Evolutionary conservation across 1,140 invertebrate species (phyloP), one percentile per base, ranked within the genome.

Genomic region (Ylistrum balloti): DNA sequence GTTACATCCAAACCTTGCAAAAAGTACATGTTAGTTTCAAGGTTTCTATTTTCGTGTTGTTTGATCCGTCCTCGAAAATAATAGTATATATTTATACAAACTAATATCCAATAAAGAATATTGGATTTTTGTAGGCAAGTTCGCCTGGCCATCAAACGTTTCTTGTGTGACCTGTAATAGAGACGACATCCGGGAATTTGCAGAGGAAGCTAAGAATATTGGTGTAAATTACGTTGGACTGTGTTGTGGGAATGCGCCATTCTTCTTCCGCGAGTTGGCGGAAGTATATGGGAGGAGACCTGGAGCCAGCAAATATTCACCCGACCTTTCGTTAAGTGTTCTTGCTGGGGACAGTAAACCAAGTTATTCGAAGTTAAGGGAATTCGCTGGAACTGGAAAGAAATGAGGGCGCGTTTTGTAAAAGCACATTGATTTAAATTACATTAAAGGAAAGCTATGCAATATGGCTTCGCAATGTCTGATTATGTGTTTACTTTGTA

Each of bases 211-310:
- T 1, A 92, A 92, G 33, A 88, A 92, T 7, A 90, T 94, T 45
- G 94, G 93, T 32, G 90, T 94, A 13, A 86, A 94, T 32, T 94
- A 94, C 88, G 89, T 94, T 9, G 94, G 94, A 13, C 86, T 94
- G 0, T 94, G 94, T 88, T 94, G 94, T 85, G 94, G 94, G 33
- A 93, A 94, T 56, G 86, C 85, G 15, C 22, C 92, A 33, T 85
- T 92, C 20, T 92, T 91, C 35, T 88, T 90, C 33, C 90, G 94
- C 10, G 90, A 89, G n/a, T 10, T 94, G 45, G 92, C 93, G n/a
- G 90, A 93, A 89, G 85, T 86, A 0, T 88, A 90, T n/a, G 92
- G 94, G 1, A 45, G 93, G 13, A 87, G 56, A 33, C 91, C 93
- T 0, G 90, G 88, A 11, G 92, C 93, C 15, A 86, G 41, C 41